Percentiles rank a stretch among this genome's conserved stretches.
Conservation (phyloP, 1,140 invertebrate genomes). For the Nasonia giraulti region DNA sequence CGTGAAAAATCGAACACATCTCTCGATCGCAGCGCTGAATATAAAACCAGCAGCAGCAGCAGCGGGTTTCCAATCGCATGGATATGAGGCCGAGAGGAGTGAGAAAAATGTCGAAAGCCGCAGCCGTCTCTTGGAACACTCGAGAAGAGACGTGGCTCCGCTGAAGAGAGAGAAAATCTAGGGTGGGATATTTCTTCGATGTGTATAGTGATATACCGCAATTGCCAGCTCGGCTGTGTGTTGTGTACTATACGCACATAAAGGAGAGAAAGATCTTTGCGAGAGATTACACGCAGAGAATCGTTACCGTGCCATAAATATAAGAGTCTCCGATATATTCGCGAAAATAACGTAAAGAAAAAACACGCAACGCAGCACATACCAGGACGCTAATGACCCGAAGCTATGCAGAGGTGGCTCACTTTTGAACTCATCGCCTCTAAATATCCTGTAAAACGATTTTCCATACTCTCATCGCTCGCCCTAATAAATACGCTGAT, state of each 20-base stretch:
- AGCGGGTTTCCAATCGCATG: not conserved
- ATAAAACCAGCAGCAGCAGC: not conserved
- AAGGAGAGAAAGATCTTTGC: no score
- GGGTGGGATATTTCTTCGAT: not conserved
- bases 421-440: not conserved
- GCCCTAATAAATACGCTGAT: not conserved
- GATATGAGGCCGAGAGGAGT: not conserved
- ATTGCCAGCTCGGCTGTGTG: no score
- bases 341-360: no score
- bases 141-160: not conserved
- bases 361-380: no score
- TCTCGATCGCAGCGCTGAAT: not conserved
- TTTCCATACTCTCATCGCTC: not conserved
- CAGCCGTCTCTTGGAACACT: not conserved
- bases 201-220: not conserved
- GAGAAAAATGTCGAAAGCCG: not conserved
- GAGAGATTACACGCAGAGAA: not conserved
- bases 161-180: not conserved
- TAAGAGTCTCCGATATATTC: no score
- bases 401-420: not conserved
- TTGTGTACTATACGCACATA: no score
- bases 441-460: not conserved
- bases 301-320: not conserved
- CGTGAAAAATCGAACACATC: not conserved
- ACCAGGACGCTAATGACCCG: no score